Conservation (phyloP, 2,888 invertebrate species). For the Tetheella fluctuosa region DNA sequence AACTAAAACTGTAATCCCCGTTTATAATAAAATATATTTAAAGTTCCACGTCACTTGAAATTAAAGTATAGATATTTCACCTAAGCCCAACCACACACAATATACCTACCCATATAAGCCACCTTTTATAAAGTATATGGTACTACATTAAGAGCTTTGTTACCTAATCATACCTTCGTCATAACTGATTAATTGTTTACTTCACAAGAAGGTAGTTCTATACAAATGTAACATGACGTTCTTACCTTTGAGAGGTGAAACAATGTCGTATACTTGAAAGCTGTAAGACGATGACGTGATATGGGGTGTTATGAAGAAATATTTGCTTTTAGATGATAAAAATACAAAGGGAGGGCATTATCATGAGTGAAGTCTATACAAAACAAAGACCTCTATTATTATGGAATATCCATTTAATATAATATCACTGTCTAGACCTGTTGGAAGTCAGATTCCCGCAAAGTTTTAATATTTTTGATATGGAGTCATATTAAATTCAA, state of each 20-base stretch:
- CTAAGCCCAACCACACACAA: neutral
- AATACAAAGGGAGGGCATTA: neutral
- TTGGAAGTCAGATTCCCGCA: too few species aligned
- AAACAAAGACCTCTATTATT: too few species aligned
- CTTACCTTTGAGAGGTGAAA: neutral
- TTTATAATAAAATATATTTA: too few species aligned
- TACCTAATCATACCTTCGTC: conserved; percentile 52
- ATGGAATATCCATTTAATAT: too few species aligned
- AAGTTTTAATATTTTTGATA: too few species aligned
- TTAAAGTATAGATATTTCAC: neutral
- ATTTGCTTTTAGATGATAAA: neutral
- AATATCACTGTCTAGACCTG: too few species aligned
- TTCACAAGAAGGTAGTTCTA: neutral
- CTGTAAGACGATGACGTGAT: neutral
- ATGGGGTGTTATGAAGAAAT: neutral
- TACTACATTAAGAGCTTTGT: conserved; percentile 48
- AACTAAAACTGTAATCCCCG: too few species aligned
- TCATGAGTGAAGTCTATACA: too few species aligned
- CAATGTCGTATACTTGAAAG: neutral
- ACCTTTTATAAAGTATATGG: conserved; percentile 31
- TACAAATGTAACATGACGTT: conserved; percentile 7
- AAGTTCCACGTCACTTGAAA: neutral
- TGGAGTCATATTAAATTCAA: too few species aligned
- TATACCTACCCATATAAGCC: neutral
- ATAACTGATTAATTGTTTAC: conserved; percentile 65